These are phyloP conservation scores for Amphipyra tragopoginis DNA, from an alignment of 2,888 invertebrate species.

Conservation along the genomic window DNA sequence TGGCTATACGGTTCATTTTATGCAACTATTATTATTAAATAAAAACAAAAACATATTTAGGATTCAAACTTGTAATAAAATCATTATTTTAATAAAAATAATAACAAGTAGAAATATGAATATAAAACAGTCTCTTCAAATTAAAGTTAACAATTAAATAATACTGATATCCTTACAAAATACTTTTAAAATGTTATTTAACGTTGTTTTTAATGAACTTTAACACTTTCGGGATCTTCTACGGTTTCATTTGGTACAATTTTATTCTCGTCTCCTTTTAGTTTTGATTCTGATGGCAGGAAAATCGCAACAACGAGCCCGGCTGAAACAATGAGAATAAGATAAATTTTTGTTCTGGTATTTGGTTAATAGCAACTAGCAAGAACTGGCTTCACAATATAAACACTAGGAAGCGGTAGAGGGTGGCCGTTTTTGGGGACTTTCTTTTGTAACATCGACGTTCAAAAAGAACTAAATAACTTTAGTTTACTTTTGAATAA, in stretches of 20 bases:
- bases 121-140: constrained; percentile 20
- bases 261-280: constrained; percentile 2
- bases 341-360: too few relatives aligned
- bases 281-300: constrained; percentile 69
- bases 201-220: not conserved
- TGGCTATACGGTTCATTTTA: too few relatives aligned
- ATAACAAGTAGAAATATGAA: not conserved
- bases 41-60: too few relatives aligned
- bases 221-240: constrained; percentile 7
- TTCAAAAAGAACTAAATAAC: too few relatives aligned
- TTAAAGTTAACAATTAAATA: not conserved
- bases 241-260: not conserved
- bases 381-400: too few relatives aligned
- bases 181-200: not conserved
- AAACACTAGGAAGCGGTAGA: too few relatives aligned
- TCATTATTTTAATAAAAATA: not conserved
- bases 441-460: too few relatives aligned
- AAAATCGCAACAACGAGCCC: constrained; percentile 72
- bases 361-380: too few relatives aligned
- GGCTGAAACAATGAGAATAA: constrained; percentile 69
- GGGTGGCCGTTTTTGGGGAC: too few relatives aligned
- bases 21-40: too few relatives aligned
- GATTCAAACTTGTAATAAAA: not conserved
- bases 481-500: too few relatives aligned
- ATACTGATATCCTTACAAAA: not conserved